Evolutionary conservation across 2,113 vertebrate genomes (phyloP).

Genomic region (Ailuropoda melanoleuca): DNA sequence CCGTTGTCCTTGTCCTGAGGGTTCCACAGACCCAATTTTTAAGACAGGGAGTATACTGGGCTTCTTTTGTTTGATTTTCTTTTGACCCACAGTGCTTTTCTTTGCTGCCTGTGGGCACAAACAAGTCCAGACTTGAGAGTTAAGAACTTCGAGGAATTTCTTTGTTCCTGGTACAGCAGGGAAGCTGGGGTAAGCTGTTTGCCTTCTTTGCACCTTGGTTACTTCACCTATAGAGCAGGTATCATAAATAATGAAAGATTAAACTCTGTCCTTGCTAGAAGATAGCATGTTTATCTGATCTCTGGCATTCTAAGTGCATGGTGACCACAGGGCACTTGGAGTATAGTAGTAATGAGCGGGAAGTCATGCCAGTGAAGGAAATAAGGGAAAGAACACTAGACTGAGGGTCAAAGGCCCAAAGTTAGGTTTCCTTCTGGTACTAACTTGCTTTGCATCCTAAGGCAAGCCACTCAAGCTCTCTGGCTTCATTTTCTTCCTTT

Average conservation of each 20-base stretch:
- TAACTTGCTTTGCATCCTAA: conserved; percentile 32
- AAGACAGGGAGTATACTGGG: background rate
- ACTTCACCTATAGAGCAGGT: conserved; percentile 39
- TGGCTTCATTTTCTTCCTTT: conserved; percentile 30
- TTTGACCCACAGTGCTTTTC: conserved; percentile 52
- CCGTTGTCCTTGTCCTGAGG: conserved; percentile 27
- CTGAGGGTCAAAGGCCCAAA: background rate
- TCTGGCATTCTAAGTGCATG: background rate
- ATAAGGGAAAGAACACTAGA: conserved; percentile 17
- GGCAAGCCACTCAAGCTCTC: conserved; percentile 1
- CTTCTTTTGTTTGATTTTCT: conserved; percentile 56
- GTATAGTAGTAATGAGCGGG: background rate
- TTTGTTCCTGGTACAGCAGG: conserved; percentile 43
- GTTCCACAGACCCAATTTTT: conserved; percentile 34
- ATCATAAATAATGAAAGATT: conserved; percentile 29
- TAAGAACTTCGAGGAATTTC: conserved; percentile 73
- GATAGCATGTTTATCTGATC: background rate
- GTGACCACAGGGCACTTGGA: background rate
- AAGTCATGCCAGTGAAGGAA: background rate
- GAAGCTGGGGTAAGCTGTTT: conserved; percentile 55
- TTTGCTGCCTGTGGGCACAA: conserved; percentile 62
- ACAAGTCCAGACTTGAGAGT: conserved; percentile 73
- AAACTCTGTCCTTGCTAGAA: conserved; percentile 38
- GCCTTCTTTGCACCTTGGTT: conserved; percentile 45
- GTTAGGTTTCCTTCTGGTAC: conserved; percentile 18